Evolutionary conservation across 2,888 invertebrate genomes (phyloP).

Genomic region (Lymantria monacha): DNA sequence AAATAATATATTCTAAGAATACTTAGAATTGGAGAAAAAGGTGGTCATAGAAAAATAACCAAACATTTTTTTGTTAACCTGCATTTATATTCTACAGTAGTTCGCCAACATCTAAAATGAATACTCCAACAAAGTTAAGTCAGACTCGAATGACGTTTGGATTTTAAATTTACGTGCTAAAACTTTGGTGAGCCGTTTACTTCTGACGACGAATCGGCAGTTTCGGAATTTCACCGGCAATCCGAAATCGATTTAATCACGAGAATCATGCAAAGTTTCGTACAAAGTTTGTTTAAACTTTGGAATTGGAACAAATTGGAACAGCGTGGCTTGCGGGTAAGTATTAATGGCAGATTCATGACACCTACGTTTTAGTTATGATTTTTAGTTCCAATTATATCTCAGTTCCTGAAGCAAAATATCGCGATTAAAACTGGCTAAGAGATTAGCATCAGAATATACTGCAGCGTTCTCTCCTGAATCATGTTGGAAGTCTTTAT

Average conservation of each 20-base stretch:
- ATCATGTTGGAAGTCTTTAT: too few species aligned
- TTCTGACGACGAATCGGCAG: slow-evolving; percentile 73
- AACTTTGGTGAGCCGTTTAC: slow-evolving; percentile 61
- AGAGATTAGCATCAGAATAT: neutral
- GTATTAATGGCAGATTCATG: slow-evolving; percentile 74
- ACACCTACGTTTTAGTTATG: slow-evolving; percentile 54
- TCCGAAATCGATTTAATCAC: slow-evolving; percentile 80
- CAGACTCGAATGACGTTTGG: slow-evolving; percentile 52
- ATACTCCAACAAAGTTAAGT: slow-evolving; percentile 45
- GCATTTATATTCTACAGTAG: neutral
- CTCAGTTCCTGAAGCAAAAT: slow-evolving; percentile 12
- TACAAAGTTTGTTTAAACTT: slow-evolving; percentile 75
- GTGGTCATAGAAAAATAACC: too few species aligned
- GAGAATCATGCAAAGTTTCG: slow-evolving; percentile 74
- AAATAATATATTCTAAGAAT: too few species aligned
- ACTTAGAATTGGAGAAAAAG: too few species aligned
- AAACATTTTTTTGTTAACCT: too few species aligned
- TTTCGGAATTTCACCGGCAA: slow-evolving; percentile 72
- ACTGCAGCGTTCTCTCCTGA: too few species aligned
- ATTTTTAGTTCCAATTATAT: slow-evolving; percentile 32
- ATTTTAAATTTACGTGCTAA: slow-evolving; percentile 64
- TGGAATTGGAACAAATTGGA: slow-evolving; percentile 76
- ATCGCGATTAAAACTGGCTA: slow-evolving; percentile 19
- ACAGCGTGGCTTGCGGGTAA: slow-evolving; percentile 70
- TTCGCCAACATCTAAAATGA: slow-evolving; percentile 14